phyloP scores from a whole-genome alignment of 2,113 vertebrate genomes.

The Microtus montanus region DNA sequence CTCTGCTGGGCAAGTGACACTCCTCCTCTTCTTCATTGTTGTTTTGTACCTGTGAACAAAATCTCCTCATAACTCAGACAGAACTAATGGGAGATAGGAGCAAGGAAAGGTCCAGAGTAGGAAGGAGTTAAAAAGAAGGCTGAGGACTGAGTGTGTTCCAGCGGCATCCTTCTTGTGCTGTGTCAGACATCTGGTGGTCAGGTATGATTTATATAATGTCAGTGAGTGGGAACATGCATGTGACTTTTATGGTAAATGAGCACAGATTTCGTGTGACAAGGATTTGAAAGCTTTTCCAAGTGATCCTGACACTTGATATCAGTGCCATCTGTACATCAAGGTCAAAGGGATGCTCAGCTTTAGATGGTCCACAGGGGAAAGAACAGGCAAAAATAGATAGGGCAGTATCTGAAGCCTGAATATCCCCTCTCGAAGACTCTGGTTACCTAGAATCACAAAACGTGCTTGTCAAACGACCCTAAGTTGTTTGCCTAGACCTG shows the following conservation, averaged over 20 bases:
- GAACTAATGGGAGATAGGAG: background rate
- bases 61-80: background rate
- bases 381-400: background rate
- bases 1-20: background rate
- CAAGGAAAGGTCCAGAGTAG: background rate
- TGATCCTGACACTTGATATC: background rate
- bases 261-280: background rate
- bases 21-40: constrained; percentile 37
- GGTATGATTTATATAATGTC: background rate
- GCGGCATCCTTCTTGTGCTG: background rate
- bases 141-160: background rate
- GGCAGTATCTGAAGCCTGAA: background rate
- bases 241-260: background rate
- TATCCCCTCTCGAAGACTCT: background rate
- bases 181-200: background rate
- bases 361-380: background rate
- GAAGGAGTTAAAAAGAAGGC: background rate
- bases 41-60: constrained; percentile 57
- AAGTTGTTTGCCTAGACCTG: background rate
- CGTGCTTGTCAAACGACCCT: background rate
- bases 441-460: background rate
- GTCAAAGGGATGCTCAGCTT: background rate
- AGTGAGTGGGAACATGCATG: background rate
- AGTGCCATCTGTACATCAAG: background rate
- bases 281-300: constrained; percentile 2